These are phyloP conservation scores for Drosophila austrosaltans DNA, from an alignment of 2,888 invertebrate species.

Conservation along the genomic window DNA sequence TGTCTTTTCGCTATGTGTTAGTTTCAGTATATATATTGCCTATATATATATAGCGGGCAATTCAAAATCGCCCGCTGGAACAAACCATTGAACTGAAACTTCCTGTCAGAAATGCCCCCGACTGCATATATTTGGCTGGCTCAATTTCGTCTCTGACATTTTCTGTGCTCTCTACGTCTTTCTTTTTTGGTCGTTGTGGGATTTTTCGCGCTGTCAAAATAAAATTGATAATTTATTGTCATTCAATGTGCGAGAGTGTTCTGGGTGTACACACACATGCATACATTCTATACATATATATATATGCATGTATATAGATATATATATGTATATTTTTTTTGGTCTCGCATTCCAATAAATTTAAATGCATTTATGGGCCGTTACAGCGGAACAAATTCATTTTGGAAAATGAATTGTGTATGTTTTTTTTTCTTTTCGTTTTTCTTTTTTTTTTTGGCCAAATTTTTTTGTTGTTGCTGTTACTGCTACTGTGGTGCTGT, in stretches of 20 bases:
- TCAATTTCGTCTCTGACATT: conserved; percentile 74
- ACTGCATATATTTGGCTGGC: conserved; percentile 67
- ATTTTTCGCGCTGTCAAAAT: conserved; percentile 77
- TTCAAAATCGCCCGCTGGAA: conserved; percentile 70
- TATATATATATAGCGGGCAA: conserved; percentile 38
- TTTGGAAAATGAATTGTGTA: conserved; percentile 77
- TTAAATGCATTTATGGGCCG: conserved; percentile 79
- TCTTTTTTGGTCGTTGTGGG: conserved; percentile 47
- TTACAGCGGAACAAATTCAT: conserved; percentile 80
- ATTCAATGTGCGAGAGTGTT: conserved; percentile 71
- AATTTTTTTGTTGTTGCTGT: conserved; percentile 28
- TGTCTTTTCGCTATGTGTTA: background rate
- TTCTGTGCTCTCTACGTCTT: conserved; percentile 45
- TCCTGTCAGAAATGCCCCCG: conserved; percentile 71
- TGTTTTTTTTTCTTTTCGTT: conserved; percentile 45
- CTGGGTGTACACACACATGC: conserved; percentile 1
- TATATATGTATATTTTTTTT: conserved; percentile 27
- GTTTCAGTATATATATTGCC: background rate
- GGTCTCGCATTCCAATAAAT: conserved; percentile 71
- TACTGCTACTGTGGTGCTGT: conserved; percentile 18
- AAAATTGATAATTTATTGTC: conserved; percentile 81
- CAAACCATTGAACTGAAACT: conserved; percentile 76
- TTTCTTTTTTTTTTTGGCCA: conserved; percentile 33
- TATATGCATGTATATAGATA: background rate
- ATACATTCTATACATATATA: conserved; percentile 18